Evolutionary conservation across 2,797 vertebrate species (phyloP).

Genomic region (Merluccius polli): DNA sequence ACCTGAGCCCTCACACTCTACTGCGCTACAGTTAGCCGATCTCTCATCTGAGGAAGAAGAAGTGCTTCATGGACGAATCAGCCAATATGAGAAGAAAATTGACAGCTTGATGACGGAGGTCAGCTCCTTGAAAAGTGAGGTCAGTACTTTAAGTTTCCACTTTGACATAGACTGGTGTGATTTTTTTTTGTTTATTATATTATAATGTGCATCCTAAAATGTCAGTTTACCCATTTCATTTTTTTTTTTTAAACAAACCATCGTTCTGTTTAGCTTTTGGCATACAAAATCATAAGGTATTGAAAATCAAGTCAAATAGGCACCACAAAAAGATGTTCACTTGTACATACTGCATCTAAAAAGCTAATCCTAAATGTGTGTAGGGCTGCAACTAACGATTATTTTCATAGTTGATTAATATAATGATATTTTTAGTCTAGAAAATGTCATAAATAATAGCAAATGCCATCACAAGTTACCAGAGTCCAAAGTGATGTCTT

Average conservation of each 20-base stretch:
- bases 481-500: too few relatives aligned
- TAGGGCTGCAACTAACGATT: too few relatives aligned
- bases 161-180: neutral
- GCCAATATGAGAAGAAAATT: conserved; percentile 84
- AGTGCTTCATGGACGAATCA: conserved; percentile 73
- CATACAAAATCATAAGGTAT: neutral
- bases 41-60: conserved; percentile 85
- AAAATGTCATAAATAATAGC: too few relatives aligned
- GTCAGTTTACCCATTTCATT: neutral
- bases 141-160: conserved; percentile 38
- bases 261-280: neutral
- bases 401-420: too few relatives aligned
- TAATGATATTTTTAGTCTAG: too few relatives aligned
- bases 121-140: conserved; percentile 86
- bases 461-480: too few relatives aligned
- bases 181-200: neutral
- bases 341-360: neutral
- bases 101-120: conserved; percentile 82
- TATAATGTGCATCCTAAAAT: neutral
- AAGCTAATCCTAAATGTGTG: neutral
- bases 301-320: neutral
- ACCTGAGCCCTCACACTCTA: conserved; percentile 69
- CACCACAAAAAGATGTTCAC: neutral
- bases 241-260: neutral
- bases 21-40: conserved; percentile 76